These are phyloP conservation scores for Andrena marginata DNA, from an alignment of 2,888 invertebrate species.

Conservation along the genomic window DNA sequence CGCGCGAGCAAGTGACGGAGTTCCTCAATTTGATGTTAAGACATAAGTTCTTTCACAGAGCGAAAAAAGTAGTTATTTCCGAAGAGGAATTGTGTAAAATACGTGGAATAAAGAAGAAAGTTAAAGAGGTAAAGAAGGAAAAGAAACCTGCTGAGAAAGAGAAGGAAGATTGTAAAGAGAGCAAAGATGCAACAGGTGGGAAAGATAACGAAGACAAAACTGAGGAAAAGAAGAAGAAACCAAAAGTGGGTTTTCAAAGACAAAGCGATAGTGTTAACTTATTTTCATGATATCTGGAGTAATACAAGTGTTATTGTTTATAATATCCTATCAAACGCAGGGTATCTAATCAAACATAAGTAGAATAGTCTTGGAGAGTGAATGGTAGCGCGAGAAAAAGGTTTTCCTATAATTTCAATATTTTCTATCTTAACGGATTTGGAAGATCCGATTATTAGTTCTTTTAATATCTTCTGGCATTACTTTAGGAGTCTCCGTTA, in stretches of 20 bases:
- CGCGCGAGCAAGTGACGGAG: constrained; percentile 92
- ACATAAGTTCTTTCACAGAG: constrained; percentile 98
- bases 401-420: no score
- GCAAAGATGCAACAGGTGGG: constrained; percentile 79
- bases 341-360: no score
- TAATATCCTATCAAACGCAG: neutral
- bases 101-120: constrained; percentile 85
- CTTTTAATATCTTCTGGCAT: neutral
- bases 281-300: neutral
- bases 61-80: constrained; percentile 90
- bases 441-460: neutral
- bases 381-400: no score
- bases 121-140: constrained; percentile 83
- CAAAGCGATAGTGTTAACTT: neutral
- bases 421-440: no score
- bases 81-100: constrained; percentile 85
- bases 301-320: neutral
- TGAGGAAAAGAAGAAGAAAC: constrained; percentile 86
- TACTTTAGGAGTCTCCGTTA: no score
- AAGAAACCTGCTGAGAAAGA: constrained; percentile 80
- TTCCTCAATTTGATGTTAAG: constrained; percentile 94
- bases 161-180: constrained; percentile 84
- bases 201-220: constrained; percentile 85
- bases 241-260: constrained; percentile 78
- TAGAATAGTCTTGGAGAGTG: no score